Evolutionary conservation across 2,888 invertebrate species (phyloP), one percentile per base, ranked within the genome.

Genomic region (Watsonalla cultraria): DNA sequence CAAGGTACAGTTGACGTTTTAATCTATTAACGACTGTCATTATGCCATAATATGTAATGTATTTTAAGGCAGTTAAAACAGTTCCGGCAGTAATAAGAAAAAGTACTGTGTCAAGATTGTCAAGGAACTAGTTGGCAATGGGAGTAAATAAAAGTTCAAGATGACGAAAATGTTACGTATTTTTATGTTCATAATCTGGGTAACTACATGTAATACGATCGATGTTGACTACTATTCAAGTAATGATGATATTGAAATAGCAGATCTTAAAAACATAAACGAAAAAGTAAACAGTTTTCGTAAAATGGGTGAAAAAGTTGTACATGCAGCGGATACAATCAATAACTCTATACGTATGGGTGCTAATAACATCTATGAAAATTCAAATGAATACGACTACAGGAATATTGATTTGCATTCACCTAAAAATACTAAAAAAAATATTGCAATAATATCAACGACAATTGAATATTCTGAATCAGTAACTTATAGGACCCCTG

Each of bases 181-280:
- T 2, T 53, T 54, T 48, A 50, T 65, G 42, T 37, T 68, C 13
- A 53, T 60, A 37, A 37, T 62, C 14, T 59, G 65, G 5, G 58
- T 69, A 54, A 14, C 49, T 33, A 39, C 55, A 35, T 67, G 64
- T 59, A 51, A 57, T 51, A 50, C 62, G 52, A 61, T 58, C 39
- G 55, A 52, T n/a, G 9, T n/a, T n/a, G 49, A 49, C 37, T 49
- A 49, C n/a, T 49, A 37, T 33, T 52, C 51, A 24, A 49, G 50
- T 14, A 47, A 15, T n/a, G 53, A 14, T n/a, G 55, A 55, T 8
- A 11, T 42, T 46, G 46, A 49, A 15, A 15, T 39, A 34, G 6
- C 14, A 8, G 24, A 24, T 24, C 0, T 7, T 45, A n/a, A 49
- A 14, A 46, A 5, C 33, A 33, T 35, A 14, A 50, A n/a, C 2